Base-by-base conservation (phyloP, 92 coral and sea anemone species). In the Paramuricea clavata region DNA sequence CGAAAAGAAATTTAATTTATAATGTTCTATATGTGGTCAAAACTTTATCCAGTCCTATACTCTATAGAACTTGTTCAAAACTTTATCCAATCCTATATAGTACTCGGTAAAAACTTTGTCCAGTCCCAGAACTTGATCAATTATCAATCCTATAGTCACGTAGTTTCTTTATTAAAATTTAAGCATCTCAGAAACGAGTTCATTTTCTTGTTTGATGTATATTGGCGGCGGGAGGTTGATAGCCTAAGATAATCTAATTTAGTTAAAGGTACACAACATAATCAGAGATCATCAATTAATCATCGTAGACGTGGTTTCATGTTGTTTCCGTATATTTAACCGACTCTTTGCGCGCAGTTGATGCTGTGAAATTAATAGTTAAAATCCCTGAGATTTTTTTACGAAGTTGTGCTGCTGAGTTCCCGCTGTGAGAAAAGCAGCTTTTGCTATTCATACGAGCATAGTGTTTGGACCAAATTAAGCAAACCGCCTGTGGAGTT, bases 221-320 rank as follows among this genome's bases (percentile, higher is more conserved):
- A 23, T 9, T 28, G 39, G 19, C 41, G 22, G 34, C 43, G 15
- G 73, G 72, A 33, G 73, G 84, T 57, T 32, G 72, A 61, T 57
- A 39, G 54, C 33, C 35, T 16, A 19, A 41, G 44, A 19, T 59
- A 79, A 59, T 61, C 47, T 79, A 79, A 79, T 79, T 79, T 79
- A 79, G 73, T 52, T 60, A 60, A 36, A 79, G 73, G 59, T 61
- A 79, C 84, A 79, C 32, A 6, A 22, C 69, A 39, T 28, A 21
- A 79, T 79, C 73, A 60, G 54, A 19, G 34, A 61, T 21, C 73
- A 79, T 79, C 30, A 79, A 79, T 79, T 52, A 79, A 60, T 79
- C 13, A 79, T 79, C 31, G 15, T 79, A 3, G 59, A 10, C 73
- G n/a, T 25, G 8, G n/a, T 67, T 30, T 79, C 73, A 59, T 47